Base-by-base conservation (phyloP, 1,140 invertebrate species). In the Pristionchus pacificus region DNA sequence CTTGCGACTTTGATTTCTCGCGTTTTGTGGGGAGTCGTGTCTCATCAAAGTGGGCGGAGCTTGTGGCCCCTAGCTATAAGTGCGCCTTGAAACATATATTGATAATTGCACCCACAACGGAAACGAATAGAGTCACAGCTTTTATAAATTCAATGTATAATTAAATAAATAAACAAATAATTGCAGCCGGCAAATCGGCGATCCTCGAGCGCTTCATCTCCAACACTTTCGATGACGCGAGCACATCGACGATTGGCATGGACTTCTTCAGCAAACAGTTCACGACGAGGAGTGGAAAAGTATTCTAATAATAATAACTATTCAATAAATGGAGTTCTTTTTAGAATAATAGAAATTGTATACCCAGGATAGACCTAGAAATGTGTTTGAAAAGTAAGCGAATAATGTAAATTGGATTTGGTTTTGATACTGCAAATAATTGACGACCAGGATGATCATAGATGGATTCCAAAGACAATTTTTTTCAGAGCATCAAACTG, bases 171-270 rank as follows among this genome's bases (percentile, higher is more conserved):
- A n/a, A n/a, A n/a, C n/a, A n/a, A n/a, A n/a, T n/a, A n/a, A n/a
- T 73, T 73, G 55, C 32, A 73, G 71, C 61, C 30, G 71, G 71
- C 49, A 73, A 73, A 27, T 68, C 71, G 15, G 71, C 71, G 14
- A 32, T 73, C 13, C 28, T 73, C 13, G 64, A 38, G 14, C 60
- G 38, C 1, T 73, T 63, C 49, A 28, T 73, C 1, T 55, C 58
- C 2, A 60, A 73, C n/a, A 58, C 29, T 27, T 73, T 73, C 29
- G 65, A 73, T 29, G 66, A 60, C 25, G 60, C 32, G 19, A 72
- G 30, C 19, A 33, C 49, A 62, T 38, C 71, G n/a, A 73, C 71
- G 1, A 73, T 73, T 32, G 71, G 71, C 61, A 73, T 73, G 65
- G 71, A 73, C 60, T 73, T 73, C 60, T 61, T 60, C 24, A 59